Base-by-base conservation (phyloP, 2,888 invertebrate species). In the Cheiracanthium punctorium region DNA sequence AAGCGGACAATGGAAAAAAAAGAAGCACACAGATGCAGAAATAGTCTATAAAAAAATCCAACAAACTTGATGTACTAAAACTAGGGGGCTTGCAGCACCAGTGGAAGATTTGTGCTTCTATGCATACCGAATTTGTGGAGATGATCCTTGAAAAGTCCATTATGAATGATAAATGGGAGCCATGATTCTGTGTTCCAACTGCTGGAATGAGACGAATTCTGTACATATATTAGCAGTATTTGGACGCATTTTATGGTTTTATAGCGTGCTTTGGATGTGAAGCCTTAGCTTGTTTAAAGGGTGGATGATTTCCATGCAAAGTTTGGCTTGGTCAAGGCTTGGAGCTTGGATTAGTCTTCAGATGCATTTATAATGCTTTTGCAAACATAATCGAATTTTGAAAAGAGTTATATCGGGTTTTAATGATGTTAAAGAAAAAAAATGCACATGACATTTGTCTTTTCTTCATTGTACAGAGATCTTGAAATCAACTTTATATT, bases 81-180 rank as follows among this genome's bases (percentile, higher is more conserved):
- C 48, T 8, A 37, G 12, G 14, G 10, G 43, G 7, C 17, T 48
- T 10, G 58, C 24, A 58, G 4, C 37, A 7, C 24, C 2, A 17
- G 8, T 17, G 48, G 48, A 58, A 24, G 1, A 58, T 24, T 58
- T 58, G 58, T 58, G 58, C 24, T 58, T 58, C 24, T 5, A 1
- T 58, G 58, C 58, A 58, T 58, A 58, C 17, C 7, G 58, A 58
- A 24, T 58, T 4, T 24, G 12, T 1, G 58, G 58, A 58, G 24
- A 58, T 20, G 58, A 1, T 24, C 24, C 24, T 58, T 24, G 58
- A 24, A n/a, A 58, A 24, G 58, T 58, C 58, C 58, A 58, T 58
- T 58, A 41, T 30, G 71, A 24, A 80, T 71, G 80, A 80, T 80
- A 70, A 80, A 80, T 80, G 80, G n/a, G 29, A 20, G 24, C 29